These are phyloP conservation scores for Drosophila seguyi DNA, from an alignment of 1,140 invertebrate species.

Conservation along the genomic window DNA sequence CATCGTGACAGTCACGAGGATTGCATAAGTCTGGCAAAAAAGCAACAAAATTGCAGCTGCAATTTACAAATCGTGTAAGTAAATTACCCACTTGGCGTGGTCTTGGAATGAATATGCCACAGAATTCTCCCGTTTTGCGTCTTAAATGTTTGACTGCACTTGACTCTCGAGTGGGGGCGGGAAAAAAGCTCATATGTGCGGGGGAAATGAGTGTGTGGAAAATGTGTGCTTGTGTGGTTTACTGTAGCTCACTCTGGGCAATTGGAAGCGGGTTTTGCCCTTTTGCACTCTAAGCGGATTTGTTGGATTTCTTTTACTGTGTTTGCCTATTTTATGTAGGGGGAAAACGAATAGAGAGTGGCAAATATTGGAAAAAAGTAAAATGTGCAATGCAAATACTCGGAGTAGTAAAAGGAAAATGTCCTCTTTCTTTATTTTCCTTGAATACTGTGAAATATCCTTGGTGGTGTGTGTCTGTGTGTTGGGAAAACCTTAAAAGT, in stretches of 20 bases:
- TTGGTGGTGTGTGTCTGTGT: not conserved
- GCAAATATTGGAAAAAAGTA: not conserved
- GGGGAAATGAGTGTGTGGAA: not conserved
- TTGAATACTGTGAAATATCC: constrained; percentile 32
- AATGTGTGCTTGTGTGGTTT: constrained; percentile 5
- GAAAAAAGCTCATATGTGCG: constrained; percentile 2
- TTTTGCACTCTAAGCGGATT: constrained; percentile 61
- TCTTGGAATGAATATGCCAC: constrained; percentile 26
- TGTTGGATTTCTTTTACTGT: constrained; percentile 33
- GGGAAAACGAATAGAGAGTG: constrained; percentile 1
- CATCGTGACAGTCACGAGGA: constrained; percentile 63
- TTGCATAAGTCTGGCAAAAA: constrained; percentile 35
- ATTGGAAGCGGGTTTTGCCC: constrained; percentile 41
- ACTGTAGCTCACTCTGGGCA: constrained; percentile 15
- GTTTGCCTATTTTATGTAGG: constrained; percentile 16
- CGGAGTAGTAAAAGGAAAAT: constrained; percentile 21
- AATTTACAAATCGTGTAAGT: constrained; percentile 11
- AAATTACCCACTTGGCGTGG: constrained; percentile 35
- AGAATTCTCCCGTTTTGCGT: constrained; percentile 34
- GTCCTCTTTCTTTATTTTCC: not conserved
- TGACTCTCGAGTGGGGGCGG: constrained; percentile 57
- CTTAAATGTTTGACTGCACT: constrained; percentile 64
- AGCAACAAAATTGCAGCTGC: constrained; percentile 29
- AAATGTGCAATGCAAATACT: constrained; percentile 41
- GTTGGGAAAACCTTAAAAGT: constrained; percentile 41